phyloP scores from a whole-genome alignment of 1,140 invertebrate species.

The Gyrodactylus bullatarudis region DNA sequence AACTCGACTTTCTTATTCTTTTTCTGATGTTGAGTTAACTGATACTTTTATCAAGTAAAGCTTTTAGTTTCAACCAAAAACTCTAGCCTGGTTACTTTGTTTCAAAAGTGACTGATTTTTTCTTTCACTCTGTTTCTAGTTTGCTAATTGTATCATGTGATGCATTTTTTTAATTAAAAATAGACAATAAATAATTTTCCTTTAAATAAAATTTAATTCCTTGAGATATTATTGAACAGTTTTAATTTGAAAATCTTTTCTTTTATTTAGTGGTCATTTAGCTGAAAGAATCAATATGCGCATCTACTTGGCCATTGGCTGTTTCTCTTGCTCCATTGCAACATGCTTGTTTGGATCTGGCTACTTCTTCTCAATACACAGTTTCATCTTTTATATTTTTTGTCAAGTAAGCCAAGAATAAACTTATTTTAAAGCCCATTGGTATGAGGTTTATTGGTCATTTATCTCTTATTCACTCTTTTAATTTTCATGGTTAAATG shows the following conservation, averaged over 20 bases:
- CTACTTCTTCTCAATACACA: conserved; percentile 4
- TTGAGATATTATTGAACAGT: too few species aligned
- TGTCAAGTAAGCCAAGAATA: neutral
- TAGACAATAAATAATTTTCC: neutral
- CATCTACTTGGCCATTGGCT: neutral
- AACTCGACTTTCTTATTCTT: too few species aligned
- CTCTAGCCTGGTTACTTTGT: too few species aligned
- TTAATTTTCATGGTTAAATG: neutral
- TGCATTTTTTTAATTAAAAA: neutral
- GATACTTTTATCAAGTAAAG: too few species aligned
- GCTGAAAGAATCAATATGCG: conserved; percentile 6
- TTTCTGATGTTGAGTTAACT: too few species aligned
- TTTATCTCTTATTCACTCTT: neutral
- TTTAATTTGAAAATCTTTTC: too few species aligned
- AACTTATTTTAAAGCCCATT: too few species aligned
- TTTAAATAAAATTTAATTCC: too few species aligned
- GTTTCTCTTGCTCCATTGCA: neutral
- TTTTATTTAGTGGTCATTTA: conserved; percentile 1
- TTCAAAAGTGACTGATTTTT: too few species aligned
- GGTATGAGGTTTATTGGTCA: neutral
- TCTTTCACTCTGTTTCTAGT: too few species aligned
- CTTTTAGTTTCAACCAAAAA: too few species aligned
- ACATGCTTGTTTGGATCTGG: conserved; percentile 2
- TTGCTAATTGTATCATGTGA: neutral
- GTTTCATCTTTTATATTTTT: neutral